Evolutionary conservation across 2,797 vertebrate genomes (phyloP), one percentile per base, ranked within the genome.

Genomic region (Dryobates pubescens): DNA sequence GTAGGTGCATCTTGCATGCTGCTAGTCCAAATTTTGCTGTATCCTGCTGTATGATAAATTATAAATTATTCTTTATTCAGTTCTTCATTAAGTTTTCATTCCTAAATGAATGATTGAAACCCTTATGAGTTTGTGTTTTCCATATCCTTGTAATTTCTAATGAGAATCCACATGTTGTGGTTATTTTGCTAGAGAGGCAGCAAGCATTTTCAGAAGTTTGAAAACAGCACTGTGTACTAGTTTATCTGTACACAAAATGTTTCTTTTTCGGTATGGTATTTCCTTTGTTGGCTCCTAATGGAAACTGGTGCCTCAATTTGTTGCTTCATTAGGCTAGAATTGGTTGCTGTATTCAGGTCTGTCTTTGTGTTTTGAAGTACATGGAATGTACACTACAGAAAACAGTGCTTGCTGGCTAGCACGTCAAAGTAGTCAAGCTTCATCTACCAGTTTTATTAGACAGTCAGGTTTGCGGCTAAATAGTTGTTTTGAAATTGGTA

Each of bases 311-410:
- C 73, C 71, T 94, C 88, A 86, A 41, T 93, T 89, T 78, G 58
- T 93, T 92, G 49, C 68, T 94, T 94, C 89, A 80, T 96, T 94
- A 90, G 62, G 22, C 69, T 88, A 71, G 71, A 85, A 78, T 75
- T 94, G 77, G 51, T 91, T 93, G 56, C 57, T 89, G 24, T 79
- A 75, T 87, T 96, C n/a, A 10, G 23, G 23, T 83, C 34, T 59
- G 56, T 77, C 58, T 94, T 91, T 88, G 73, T 91, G 36, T 70
- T 81, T 86, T 91, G 43, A 89, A 88, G 69, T 78, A 78, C 56
- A 5, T 30, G 32, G 58, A 27, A 10, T 82, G 24, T 72, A 83
- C 24, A 9, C 54, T 88, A 26, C 47, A 89, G 36, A 73, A 89
- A 91, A 3, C 54, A 76, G 5, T 5, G 3, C 68, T 93, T 10